These are phyloP conservation scores for Eufriesea mexicana DNA, from an alignment of 1,140 invertebrate species.

Conservation along the genomic window DNA sequence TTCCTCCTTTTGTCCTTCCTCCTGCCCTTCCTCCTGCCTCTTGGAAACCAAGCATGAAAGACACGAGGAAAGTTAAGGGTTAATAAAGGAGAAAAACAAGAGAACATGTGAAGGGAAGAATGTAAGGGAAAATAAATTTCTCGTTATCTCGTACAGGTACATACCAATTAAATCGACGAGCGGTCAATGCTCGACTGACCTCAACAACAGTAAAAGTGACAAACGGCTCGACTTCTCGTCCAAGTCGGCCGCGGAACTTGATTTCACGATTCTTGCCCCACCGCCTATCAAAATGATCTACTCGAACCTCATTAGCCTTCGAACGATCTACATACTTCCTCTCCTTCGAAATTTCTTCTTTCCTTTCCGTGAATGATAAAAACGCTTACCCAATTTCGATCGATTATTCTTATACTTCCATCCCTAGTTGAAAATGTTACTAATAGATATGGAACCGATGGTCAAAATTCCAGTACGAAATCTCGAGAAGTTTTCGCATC, in stretches of 20 bases:
- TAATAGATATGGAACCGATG: background rate
- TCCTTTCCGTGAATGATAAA: background rate
- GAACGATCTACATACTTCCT: constrained; percentile 14
- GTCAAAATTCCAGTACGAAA: constrained; percentile 7
- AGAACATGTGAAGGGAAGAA: background rate
- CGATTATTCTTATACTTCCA: background rate
- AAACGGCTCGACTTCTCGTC: constrained; percentile 60
- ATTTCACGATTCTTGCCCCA: constrained; percentile 55
- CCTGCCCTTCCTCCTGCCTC: no score
- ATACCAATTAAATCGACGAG: constrained; percentile 64
- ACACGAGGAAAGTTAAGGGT: no score
- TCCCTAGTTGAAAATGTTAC: no score
- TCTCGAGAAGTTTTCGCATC: constrained; percentile 32
- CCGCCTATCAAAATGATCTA: constrained; percentile 38
- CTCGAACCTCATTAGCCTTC: constrained; percentile 25
- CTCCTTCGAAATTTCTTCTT: background rate
- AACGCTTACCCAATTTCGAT: background rate
- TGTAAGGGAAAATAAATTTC: background rate
- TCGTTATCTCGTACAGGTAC: constrained; percentile 36
- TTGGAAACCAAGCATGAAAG: no score
- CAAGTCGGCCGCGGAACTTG: constrained; percentile 53
- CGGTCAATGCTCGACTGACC: constrained; percentile 80
- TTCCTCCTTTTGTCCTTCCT: no score
- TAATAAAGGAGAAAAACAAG: background rate
- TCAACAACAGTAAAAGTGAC: constrained; percentile 79